Percentiles rank a stretch among this genome's conserved stretches.
Evolutionary conservation across 2,797 vertebrate genomes (phyloP).

Genomic region (Pangasius sanitwongsei): DNA sequence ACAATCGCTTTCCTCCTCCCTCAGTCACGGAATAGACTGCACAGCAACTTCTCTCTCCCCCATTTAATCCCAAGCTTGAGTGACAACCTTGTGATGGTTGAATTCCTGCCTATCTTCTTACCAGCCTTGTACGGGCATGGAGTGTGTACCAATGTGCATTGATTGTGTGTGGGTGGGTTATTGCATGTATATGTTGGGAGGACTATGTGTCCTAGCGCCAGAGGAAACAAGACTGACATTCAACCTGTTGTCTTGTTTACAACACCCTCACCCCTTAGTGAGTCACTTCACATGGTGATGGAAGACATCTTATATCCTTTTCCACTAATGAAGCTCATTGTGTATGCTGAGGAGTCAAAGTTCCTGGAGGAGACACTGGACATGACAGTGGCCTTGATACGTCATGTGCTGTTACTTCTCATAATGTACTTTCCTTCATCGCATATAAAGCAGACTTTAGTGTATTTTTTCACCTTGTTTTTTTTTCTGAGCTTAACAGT

Average conservation of each 20-base stretch:
- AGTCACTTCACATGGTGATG: conserved; percentile 54
- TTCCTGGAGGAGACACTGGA: conserved; percentile 63
- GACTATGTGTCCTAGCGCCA: conserved; percentile 17
- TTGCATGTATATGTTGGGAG: not conserved
- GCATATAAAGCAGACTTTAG: conserved; percentile 27
- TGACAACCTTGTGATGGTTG: conserved; percentile 74
- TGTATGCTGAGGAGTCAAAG: conserved; percentile 66
- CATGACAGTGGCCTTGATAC: conserved; percentile 77
- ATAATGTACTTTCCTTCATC: conserved; percentile 22
- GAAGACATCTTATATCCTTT: conserved; percentile 61
- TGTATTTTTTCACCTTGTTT: conserved; percentile 24
- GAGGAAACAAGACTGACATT: conserved; percentile 38
- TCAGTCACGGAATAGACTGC: conserved; percentile 62
- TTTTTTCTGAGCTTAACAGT: conserved; percentile 3
- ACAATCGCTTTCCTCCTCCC: conserved; percentile 57
- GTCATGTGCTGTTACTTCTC: conserved; percentile 73
- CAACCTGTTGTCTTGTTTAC: conserved; percentile 68
- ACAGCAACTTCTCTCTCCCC: conserved; percentile 68
- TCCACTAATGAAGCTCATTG: conserved; percentile 70
- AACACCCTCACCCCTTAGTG: conserved; percentile 15
- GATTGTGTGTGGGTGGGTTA: not conserved
- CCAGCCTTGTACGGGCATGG: conserved; percentile 40
- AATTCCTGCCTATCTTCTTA: conserved; percentile 68
- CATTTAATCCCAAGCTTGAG: conserved; percentile 45
- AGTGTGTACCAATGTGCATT: not conserved